A percentile compares a stretch with the other conserved stretches of the same genome.
Conservation (phyloP, 2,113 vertebrate species). For the Dissostichus mawsoni region DNA sequence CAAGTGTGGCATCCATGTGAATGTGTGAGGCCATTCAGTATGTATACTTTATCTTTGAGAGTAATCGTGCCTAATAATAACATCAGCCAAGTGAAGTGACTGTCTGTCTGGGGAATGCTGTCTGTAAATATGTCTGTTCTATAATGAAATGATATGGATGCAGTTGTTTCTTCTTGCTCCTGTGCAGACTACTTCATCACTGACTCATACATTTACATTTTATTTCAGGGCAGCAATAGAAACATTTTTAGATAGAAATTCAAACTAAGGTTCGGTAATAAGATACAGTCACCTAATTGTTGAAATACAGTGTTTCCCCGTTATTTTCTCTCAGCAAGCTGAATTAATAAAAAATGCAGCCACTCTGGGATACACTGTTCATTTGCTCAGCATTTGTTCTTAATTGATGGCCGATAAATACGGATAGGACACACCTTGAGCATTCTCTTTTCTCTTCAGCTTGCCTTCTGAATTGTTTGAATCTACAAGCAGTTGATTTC, state of each 20-base stretch:
- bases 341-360: background rate
- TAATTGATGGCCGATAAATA: too few species aligned
- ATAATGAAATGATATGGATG: constrained; percentile 41
- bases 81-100: background rate
- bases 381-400: constrained; percentile 3
- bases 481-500: background rate
- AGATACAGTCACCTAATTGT: background rate
- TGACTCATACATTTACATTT: constrained; percentile 11
- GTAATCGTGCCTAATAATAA: constrained; percentile 1
- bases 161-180: constrained; percentile 7
- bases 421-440: background rate
- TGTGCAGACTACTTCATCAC: background rate
- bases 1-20: background rate
- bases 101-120: constrained; percentile 26
- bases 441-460: background rate
- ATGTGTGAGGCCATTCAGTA: background rate
- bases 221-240: background rate
- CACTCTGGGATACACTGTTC: background rate
- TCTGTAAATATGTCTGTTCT: constrained; percentile 37
- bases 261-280: background rate
- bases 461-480: background rate
- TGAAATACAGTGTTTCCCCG: background rate
- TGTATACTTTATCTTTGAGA: constrained; percentile 9
- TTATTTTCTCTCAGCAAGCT: background rate
- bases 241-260: background rate